Conservation (phyloP, 1,140 invertebrate genomes). For the Pemphigus obesinymphae region DNA sequence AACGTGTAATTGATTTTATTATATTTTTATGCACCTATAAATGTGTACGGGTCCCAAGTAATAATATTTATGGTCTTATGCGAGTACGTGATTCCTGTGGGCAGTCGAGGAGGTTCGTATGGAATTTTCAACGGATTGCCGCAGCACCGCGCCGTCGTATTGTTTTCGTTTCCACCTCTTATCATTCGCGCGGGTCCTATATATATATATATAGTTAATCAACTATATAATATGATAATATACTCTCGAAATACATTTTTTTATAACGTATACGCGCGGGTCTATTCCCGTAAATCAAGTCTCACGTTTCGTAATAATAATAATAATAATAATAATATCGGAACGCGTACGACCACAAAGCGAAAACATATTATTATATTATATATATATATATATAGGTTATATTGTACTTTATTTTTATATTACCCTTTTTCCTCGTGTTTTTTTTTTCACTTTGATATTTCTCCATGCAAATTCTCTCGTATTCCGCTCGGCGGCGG, state of each 20-base stretch:
- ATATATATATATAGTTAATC: neutral
- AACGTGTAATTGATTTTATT: conserved; percentile 5
- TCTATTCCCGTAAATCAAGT: neutral
- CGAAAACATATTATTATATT: neutral
- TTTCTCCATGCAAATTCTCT: conserved; percentile 10
- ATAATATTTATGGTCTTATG: neutral
- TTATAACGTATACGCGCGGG: neutral
- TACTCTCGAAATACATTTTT: neutral
- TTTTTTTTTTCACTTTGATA: conserved; percentile 19
- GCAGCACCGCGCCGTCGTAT: neutral
- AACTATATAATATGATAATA: neutral
- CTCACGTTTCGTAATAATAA: neutral
- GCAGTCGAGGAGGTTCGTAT: neutral
- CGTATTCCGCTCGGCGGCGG: neutral
- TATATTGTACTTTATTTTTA: neutral
- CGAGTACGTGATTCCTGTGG: neutral
- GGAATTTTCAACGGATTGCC: conserved; percentile 4
- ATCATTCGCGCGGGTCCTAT: neutral
- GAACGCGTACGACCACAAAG: neutral
- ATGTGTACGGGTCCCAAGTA: neutral
- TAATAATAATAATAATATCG: neutral
- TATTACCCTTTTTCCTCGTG: neutral
- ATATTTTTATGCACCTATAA: no score
- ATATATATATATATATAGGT: neutral
- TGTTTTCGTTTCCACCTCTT: neutral